These are phyloP conservation scores for Stenotaenia linearis DNA, from an alignment of 2,888 invertebrate species.

Conservation along the genomic window DNA sequence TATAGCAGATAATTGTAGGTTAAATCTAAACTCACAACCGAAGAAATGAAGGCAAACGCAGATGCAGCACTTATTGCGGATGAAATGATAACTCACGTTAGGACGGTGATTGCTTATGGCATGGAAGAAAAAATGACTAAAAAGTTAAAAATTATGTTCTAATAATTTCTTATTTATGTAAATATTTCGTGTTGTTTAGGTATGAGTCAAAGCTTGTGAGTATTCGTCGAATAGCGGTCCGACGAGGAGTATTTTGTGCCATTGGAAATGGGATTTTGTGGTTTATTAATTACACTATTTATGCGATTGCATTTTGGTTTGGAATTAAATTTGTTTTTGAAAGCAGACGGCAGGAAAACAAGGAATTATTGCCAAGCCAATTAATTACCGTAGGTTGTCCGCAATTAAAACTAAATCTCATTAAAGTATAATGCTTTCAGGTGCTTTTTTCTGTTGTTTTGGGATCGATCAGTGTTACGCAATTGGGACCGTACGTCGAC, in stretches of 20 bases:
- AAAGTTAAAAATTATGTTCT: not conserved
- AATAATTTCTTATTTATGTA: not conserved
- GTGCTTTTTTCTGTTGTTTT: not conserved
- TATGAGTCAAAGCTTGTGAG: not conserved
- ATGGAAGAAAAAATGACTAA: not conserved
- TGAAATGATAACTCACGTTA: not conserved
- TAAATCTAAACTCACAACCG: not conserved
- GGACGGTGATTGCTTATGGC: not conserved
- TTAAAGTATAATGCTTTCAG: not conserved
- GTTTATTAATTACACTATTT: not conserved
- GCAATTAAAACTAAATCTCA: not conserved
- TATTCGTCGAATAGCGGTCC: not conserved
- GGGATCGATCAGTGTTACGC: not conserved
- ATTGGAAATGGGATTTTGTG: not conserved
- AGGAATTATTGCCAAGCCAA: not conserved
- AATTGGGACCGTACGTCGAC: not conserved
- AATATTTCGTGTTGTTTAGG: not conserved
- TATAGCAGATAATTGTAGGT: not conserved
- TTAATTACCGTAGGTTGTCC: not conserved
- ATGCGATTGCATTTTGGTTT: not conserved
- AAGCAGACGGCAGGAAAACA: not conserved
- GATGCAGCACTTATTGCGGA: not conserved
- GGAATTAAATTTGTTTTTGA: not conserved
- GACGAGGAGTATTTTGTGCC: not conserved
- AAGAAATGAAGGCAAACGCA: not conserved